Evolutionary conservation across 2,113 vertebrate genomes (phyloP).

Genomic region (Sylvia atricapilla): DNA sequence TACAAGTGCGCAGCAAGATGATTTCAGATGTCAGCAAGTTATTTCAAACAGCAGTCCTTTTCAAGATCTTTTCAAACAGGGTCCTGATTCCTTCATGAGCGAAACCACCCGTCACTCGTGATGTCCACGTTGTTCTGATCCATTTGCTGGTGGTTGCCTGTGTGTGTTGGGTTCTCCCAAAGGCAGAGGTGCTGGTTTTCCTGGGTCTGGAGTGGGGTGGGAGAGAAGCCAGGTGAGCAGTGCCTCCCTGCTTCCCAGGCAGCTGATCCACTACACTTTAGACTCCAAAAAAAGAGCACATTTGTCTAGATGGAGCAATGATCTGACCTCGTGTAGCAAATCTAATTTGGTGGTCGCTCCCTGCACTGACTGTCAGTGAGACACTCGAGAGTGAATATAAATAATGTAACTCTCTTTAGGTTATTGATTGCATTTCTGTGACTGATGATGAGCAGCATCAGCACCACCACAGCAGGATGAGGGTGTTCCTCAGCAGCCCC

Average conservation of each 20-base stretch:
- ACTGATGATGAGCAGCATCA: background rate
- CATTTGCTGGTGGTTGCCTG: fast-evolving
- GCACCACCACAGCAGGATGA: background rate
- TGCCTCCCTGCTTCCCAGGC: background rate
- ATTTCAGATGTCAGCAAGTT: background rate
- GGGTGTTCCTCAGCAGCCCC: background rate
- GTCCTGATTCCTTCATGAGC: background rate
- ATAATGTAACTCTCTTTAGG: background rate
- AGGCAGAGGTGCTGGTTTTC: background rate
- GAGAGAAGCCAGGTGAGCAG: background rate
- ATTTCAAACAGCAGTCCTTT: background rate
- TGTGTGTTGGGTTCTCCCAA: background rate
- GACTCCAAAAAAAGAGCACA: background rate
- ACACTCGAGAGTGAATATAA: background rate
- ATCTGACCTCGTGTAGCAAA: background rate
- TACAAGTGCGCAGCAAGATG: background rate
- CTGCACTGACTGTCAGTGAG: background rate
- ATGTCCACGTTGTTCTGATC: background rate
- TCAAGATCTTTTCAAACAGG: background rate
- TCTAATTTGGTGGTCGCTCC: background rate
- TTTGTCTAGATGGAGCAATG: background rate
- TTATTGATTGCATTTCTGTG: background rate
- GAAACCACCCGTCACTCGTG: background rate
- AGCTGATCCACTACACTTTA: background rate
- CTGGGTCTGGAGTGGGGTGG: background rate